Base-by-base conservation (phyloP, 2,888 invertebrate species). In the Merodon equestris region DNA sequence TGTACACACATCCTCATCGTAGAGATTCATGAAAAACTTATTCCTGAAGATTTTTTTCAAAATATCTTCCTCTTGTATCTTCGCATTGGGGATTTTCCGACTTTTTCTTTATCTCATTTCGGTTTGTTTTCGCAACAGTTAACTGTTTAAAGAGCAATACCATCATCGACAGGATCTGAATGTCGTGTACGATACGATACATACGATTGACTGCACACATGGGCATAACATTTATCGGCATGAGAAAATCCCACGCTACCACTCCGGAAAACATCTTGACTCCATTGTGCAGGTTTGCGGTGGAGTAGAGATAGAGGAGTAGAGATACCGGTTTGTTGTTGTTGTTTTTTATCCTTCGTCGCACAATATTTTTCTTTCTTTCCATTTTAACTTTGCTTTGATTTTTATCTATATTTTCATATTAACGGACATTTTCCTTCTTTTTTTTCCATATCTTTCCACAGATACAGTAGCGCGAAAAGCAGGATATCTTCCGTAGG, bases 71-170 rank as follows among this genome's bases (percentile, higher is more conserved):
- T 18, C n/a, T 12, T n/a, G n/a, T n/a, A n/a, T n/a, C 7, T 27
- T 27, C 27, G 7, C 3, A n/a, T n/a, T n/a, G n/a, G n/a, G n/a
- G 36, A 36, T 51, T 40, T 44, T 67, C 5, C 50, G 18, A 18
- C 19, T 27, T 40, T 18, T 60, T 3, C 51, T 14, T 38, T 4
- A 19, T 1, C 13, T 47, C 38, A 50, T 72, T 72, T 63, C 48
- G 71, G 63, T 72, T 64, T 72, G 51, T 72, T 72, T 64, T 57
- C 63, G 57, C 71, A 51, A 72, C 53, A 72, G 63, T 72, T 63
- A 64, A 72, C 71, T 53, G 64, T 57, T 64, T 72, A 63, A 72
- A 72, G 64, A 72, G 63, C 71, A 72, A 57, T 64, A 51, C 71
- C 71, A 64, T n/a, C n/a, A n/a, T 72, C 71, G 64, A 64, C 63